Percentiles rank a stretch among this genome's conserved stretches.
Conservation (phyloP, 2,888 invertebrate genomes). For the Thumatha senex region DNA sequence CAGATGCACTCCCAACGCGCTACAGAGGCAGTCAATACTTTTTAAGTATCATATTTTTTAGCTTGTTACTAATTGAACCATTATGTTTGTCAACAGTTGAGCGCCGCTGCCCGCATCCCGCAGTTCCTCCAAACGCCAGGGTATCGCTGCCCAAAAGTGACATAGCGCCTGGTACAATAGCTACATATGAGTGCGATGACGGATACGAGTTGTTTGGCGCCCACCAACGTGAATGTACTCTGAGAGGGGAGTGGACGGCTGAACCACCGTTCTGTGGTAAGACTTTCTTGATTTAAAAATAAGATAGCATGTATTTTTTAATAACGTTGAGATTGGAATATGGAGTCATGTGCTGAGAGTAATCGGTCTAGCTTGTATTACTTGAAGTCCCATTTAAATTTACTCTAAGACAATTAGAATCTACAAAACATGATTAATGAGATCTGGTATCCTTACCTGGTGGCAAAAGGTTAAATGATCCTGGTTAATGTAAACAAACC, state of each 20-base stretch:
- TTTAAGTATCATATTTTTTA: too few relatives aligned
- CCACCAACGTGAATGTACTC: slow-evolving; percentile 86
- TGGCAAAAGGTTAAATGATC: too few relatives aligned
- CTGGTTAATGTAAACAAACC: too few relatives aligned
- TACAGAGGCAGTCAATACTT: too few relatives aligned
- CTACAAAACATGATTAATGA: too few relatives aligned
- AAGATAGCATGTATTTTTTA: not conserved
- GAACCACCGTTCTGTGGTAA: slow-evolving; percentile 94
- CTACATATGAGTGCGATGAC: slow-evolving; percentile 92
- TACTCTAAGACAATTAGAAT: too few relatives aligned
- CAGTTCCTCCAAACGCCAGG: slow-evolving; percentile 92
- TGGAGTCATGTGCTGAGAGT: too few relatives aligned
- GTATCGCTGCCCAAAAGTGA: slow-evolving; percentile 85
- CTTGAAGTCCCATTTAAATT: too few relatives aligned
- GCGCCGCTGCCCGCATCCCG: slow-evolving; percentile 90
- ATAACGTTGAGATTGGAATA: not conserved
- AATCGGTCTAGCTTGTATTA: too few relatives aligned
- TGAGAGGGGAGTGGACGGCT: slow-evolving; percentile 89
- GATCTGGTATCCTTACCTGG: too few relatives aligned
- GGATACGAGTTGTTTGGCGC: slow-evolving; percentile 95
- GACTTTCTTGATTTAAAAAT: slow-evolving; percentile 20
- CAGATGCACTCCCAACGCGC: too few relatives aligned
- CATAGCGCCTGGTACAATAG: slow-evolving; percentile 83
- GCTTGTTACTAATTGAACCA: not conserved
- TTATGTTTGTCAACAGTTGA: slow-evolving; percentile 53